A percentile compares a stretch with the other conserved stretches of the same genome.
Evolutionary conservation across 2,888 invertebrate genomes (phyloP).

Genomic region (Chirona hameri): DNA sequence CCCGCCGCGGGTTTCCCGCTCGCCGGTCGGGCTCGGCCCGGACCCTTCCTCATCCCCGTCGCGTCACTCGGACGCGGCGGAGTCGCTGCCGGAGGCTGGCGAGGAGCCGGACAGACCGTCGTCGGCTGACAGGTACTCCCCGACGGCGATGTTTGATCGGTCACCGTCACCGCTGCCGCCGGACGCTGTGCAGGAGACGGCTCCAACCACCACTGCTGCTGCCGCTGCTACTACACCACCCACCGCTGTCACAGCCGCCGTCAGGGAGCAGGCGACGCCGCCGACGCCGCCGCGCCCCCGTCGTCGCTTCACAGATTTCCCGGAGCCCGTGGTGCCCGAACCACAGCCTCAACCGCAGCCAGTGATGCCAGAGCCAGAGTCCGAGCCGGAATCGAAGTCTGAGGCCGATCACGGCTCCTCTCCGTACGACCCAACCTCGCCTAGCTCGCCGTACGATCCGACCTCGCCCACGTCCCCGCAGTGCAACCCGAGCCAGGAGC

Average conservation of each 20-base stretch:
- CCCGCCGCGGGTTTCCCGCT: too few species aligned
- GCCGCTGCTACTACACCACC: too few species aligned
- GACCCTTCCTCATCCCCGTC: not conserved
- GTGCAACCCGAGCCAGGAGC: not conserved
- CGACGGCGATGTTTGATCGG: not conserved
- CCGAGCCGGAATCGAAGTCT: not conserved
- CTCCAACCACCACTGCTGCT: too few species aligned
- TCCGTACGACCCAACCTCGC: not conserved
- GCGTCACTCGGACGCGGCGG: not conserved
- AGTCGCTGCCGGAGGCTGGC: not conserved
- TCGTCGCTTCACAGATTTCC: not conserved
- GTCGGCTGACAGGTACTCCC: not conserved
- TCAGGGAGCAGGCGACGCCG: not conserved
- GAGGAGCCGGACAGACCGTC: not conserved
- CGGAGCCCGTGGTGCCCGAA: not conserved
- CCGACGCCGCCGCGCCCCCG: not conserved
- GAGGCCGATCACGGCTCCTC: not conserved
- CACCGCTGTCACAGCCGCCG: not conserved
- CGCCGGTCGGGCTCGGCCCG: too few species aligned
- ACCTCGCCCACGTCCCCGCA: not conserved
- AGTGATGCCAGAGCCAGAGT: not conserved
- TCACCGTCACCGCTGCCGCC: not conserved
- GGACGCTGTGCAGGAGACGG: too few species aligned
- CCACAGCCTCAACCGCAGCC: not conserved
- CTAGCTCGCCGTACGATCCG: conserved; percentile 6